Percentiles rank a stretch among this genome's conserved stretches.
These are phyloP conservation scores for Diacarnus erythraeanus DNA, from an alignment of 37 sponge, comb jelly and placozoan genomes.

Conservation along the genomic window DNA sequence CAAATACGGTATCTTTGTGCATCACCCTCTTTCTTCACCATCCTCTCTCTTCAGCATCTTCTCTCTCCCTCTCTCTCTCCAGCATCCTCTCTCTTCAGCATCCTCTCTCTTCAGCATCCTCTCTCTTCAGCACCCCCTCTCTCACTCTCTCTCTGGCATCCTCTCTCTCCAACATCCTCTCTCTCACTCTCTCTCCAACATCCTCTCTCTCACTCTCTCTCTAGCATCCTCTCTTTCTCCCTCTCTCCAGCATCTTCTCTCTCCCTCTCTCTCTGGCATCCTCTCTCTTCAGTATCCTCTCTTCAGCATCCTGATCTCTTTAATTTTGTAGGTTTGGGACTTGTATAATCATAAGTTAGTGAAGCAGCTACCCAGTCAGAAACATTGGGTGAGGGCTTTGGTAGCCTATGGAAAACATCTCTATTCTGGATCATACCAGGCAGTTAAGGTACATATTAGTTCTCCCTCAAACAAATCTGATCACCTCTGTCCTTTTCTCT, in stretches of 20 bases:
- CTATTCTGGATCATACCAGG: slow-evolving; percentile 88
- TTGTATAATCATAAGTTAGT: slow-evolving; percentile 33
- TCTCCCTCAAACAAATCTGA: too few species aligned
- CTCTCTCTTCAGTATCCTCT: background rate
- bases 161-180: background rate
- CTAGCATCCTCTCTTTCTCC: background rate
- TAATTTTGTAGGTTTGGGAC: slow-evolving; percentile 16
- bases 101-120: background rate
- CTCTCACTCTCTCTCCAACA: too few species aligned
- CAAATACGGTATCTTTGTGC: background rate
- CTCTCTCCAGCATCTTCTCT: background rate
- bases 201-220: background rate
- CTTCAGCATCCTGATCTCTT: background rate
- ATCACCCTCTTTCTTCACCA: background rate
- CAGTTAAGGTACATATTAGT: slow-evolving; percentile 72
- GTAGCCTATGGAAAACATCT: slow-evolving; percentile 65
- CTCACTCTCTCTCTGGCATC: background rate
- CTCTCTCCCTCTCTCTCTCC: background rate
- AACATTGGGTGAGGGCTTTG: slow-evolving; percentile 95
- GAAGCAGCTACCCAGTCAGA: slow-evolving; percentile 70
- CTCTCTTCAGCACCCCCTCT: background rate
- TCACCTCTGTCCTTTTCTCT: too few species aligned
- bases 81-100: background rate
- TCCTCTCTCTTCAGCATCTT: background rate
- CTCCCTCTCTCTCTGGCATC: background rate